Conservation (phyloP, 2,113 vertebrate genomes). For the Sphyrna mokarran region DNA sequence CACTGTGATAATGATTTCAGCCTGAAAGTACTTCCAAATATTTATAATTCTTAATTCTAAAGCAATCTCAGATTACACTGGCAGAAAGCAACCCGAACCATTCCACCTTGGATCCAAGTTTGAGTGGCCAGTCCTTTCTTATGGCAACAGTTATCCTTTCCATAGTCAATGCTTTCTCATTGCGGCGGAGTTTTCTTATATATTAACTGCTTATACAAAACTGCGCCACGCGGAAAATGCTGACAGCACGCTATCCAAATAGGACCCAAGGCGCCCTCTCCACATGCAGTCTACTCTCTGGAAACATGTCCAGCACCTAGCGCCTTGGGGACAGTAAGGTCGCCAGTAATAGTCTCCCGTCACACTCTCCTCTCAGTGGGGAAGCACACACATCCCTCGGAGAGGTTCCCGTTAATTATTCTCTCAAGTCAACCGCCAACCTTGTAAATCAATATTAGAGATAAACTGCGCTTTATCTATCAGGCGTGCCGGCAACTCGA, state of each 20-base stretch:
- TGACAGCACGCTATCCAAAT: neutral
- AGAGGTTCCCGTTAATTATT: neutral
- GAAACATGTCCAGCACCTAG: neutral
- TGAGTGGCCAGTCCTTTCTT: neutral
- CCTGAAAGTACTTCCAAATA: neutral
- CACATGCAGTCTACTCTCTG: neutral
- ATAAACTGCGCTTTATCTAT: neutral
- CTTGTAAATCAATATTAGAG: neutral
- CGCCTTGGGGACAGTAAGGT: neutral
- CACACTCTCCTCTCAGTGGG: neutral
- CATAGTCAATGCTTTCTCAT: neutral
- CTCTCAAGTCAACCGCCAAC: neutral
- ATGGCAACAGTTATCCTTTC: neutral
- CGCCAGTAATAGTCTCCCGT: neutral
- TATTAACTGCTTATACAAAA: neutral
- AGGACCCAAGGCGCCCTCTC: neutral
- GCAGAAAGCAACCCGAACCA: neutral
- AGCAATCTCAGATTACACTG: neutral
- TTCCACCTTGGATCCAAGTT: neutral
- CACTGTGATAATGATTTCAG: neutral
- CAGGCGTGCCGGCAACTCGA: neutral
- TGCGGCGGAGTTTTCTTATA: neutral
- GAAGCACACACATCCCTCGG: neutral
- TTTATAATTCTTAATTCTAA: neutral
- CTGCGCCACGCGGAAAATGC: neutral